Base-by-base conservation (phyloP, 2,797 vertebrate species). In the Karalla daura region DNA sequence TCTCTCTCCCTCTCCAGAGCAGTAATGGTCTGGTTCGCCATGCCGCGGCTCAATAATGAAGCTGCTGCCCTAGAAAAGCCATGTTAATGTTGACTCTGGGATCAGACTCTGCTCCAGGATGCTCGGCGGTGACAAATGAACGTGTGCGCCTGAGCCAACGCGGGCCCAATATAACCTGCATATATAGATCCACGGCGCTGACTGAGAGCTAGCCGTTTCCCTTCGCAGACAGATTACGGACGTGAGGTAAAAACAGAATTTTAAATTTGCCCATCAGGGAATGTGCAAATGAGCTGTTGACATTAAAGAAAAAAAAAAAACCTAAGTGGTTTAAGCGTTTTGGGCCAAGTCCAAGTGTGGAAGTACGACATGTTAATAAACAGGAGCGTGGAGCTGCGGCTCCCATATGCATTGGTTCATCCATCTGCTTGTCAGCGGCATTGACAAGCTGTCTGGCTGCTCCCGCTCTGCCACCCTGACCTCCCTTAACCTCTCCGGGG, bases 51-150 rank as follows among this genome's bases (percentile, higher is more conserved):
- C 68, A 56, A 68, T 84, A 89, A 89, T 73, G 82, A 86, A 89
- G 73, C 74, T 18, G 70, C 69, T 78, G 82, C 80, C 81, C 76
- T 69, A 78, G 81, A 87, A 87, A 86, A 81, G 63, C 74, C 50
- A 80, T 73, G 84, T 78, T 83, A 87, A 86, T 86, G 85, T 89
- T 77, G 76, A 87, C 81, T 70, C 54, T 82, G 76, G 83, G 80
- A 89, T 87, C 83, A 66, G 59, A 79, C 63, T 62, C 44, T 60
- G 73, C 70, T 79, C 58, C 43, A 12, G 83, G 83, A 86, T 79
- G 45, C 59, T 59, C 51, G 18, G 65, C 68, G 12, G 53, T 75
- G 81, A 85, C 70, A 85, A 81, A 88, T 85, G 76, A 77, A 76
- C 43, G 63, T 64, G 59, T 67, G 62, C 44, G 40, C 62, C 58